Conservation (phyloP, 2,797 vertebrate genomes). For the Australoheros facetus region DNA sequence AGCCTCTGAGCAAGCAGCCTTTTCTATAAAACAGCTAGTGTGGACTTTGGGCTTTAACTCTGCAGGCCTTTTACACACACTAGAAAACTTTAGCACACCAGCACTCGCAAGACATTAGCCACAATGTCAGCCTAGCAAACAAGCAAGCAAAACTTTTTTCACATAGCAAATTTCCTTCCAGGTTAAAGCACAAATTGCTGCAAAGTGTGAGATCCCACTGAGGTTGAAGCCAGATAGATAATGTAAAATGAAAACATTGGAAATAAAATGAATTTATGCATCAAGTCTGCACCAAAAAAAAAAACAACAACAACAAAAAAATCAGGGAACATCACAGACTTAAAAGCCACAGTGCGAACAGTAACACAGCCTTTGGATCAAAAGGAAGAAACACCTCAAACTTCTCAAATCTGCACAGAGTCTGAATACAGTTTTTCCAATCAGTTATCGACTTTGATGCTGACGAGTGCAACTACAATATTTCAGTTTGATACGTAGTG, state of each 20-base stretch:
- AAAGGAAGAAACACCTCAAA: slow-evolving; percentile 1
- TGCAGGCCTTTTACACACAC: neutral
- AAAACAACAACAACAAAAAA: too few species aligned
- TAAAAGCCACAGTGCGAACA: neutral
- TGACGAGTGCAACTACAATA: neutral
- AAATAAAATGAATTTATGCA: too few species aligned
- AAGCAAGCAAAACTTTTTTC: neutral
- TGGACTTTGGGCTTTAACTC: neutral
- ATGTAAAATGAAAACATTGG: neutral
- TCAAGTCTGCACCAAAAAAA: neutral
- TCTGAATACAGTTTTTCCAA: neutral
- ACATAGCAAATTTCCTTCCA: neutral
- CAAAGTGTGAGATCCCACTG: neutral
- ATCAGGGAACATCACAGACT: neutral
- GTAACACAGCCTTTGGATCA: neutral
- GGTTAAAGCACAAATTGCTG: neutral
- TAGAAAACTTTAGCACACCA: neutral
- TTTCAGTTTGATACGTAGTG: neutral
- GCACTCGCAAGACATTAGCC: too few species aligned
- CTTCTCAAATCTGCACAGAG: neutral
- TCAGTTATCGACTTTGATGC: neutral
- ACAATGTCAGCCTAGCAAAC: neutral
- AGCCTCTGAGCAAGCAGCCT: neutral
- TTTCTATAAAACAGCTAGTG: neutral
- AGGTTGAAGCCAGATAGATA: neutral